Conservation (phyloP, 1,140 invertebrate genomes). For the Muscidifurax raptorellus region DNA sequence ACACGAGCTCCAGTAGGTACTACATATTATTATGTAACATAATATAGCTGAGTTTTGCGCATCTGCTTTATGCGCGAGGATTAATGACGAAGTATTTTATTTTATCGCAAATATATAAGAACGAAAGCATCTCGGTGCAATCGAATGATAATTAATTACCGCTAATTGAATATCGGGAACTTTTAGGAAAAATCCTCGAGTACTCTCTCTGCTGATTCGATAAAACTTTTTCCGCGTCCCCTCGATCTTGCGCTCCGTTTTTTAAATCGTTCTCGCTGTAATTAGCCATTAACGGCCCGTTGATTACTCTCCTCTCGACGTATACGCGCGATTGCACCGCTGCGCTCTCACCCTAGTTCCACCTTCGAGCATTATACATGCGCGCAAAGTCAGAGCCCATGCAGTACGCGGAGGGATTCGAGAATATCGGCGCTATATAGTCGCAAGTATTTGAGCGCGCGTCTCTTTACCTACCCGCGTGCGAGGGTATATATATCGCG, state of each 20-base stretch:
- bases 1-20: background rate
- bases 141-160: background rate
- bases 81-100: too few relatives aligned
- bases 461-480: background rate
- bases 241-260: background rate
- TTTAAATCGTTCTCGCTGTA: background rate
- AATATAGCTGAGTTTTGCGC: too few relatives aligned
- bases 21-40: background rate
- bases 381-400: background rate
- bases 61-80: too few relatives aligned
- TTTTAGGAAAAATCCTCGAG: background rate
- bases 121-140: background rate
- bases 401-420: background rate
- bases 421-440: too few relatives aligned
- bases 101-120: too few relatives aligned
- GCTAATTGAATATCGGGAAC: background rate
- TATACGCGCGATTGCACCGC: background rate
- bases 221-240: background rate
- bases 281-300: constrained; percentile 47
- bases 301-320: background rate
- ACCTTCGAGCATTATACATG: background rate
- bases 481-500: too few relatives aligned
- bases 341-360: background rate
- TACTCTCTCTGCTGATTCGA: background rate
- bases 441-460: background rate